These are phyloP conservation scores for Pocillopora grandis DNA, from an alignment of 92 coral and sea anemone genomes.

Conservation along the genomic window DNA sequence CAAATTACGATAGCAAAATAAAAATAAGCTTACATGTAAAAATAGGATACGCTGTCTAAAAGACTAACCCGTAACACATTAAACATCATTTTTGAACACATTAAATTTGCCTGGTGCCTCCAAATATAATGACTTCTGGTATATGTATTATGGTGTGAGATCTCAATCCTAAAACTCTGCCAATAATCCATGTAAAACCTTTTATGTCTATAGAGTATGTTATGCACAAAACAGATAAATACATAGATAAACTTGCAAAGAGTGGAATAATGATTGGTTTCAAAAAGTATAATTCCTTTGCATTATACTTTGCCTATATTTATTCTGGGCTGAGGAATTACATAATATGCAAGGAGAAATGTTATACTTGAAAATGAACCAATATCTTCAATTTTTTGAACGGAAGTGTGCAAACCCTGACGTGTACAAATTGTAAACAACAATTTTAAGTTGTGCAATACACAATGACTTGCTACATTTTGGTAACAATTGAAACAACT, in stretches of 20 bases:
- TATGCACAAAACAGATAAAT: too few relatives aligned
- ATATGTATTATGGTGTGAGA: slow-evolving; percentile 15
- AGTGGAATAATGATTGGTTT: too few relatives aligned
- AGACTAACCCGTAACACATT: slow-evolving; percentile 35
- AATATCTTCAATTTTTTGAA: too few relatives aligned
- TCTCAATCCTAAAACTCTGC: slow-evolving; percentile 30
- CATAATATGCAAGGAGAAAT: too few relatives aligned
- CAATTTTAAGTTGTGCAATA: not conserved
- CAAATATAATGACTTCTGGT: slow-evolving; percentile 45
- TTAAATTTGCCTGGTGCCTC: slow-evolving; percentile 38
- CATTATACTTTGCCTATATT: too few relatives aligned
- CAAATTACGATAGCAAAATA: not conserved
- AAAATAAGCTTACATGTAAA: not conserved
- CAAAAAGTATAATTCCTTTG: too few relatives aligned
- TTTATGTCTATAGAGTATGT: too few relatives aligned
- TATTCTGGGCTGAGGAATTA: too few relatives aligned
- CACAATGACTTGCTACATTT: slow-evolving; percentile 2
- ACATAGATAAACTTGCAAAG: too few relatives aligned
- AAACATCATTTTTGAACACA: slow-evolving; percentile 38
- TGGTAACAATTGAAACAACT: not conserved
- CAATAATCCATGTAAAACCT: not conserved
- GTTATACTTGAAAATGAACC: too few relatives aligned
- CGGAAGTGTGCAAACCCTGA: not conserved
- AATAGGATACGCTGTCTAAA: not conserved
- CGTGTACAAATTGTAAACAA: not conserved